phyloP scores from a whole-genome alignment of 1,140 invertebrate genomes.

The Listronotus bonariensis region DNA sequence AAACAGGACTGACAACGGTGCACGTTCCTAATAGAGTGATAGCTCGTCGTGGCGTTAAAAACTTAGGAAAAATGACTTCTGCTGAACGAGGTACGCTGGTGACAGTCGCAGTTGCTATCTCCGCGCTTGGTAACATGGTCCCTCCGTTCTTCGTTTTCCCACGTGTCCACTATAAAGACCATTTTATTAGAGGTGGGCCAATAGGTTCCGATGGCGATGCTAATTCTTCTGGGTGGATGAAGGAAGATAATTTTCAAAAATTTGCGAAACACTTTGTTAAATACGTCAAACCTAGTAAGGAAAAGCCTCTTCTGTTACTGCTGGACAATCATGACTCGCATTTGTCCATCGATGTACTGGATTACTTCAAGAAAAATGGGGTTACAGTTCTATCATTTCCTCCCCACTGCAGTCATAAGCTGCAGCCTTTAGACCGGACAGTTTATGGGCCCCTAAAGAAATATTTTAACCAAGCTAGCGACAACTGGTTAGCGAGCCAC shows the following conservation, averaged over 20 bases:
- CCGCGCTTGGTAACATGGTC: background rate
- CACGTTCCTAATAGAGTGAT: no score
- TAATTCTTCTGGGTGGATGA: no score
- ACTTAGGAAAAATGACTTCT: no score
- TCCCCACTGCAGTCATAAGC: no score
- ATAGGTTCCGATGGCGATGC: background rate
- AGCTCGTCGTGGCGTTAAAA: no score
- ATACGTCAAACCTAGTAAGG: no score
- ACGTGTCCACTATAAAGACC: background rate
- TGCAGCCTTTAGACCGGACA: conserved; percentile 50
- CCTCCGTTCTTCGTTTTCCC: conserved; percentile 2
- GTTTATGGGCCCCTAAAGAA: conserved; percentile 54
- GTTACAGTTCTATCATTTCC: conserved; percentile 50
- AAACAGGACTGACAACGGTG: no score
- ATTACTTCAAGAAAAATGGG: conserved; percentile 48
- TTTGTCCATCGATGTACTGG: no score
- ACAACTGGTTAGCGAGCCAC: conserved; percentile 55
- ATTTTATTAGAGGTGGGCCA: background rate
- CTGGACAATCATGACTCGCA: no score
- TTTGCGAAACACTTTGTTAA: no score
- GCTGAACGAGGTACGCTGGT: background rate
- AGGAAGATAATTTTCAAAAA: no score
- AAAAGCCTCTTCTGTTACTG: no score
- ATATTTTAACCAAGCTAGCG: conserved; percentile 56
- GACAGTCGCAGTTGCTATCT: background rate